Evolutionary conservation across 2,113 vertebrate species (phyloP).

Genomic region (Isichthys henryi): DNA sequence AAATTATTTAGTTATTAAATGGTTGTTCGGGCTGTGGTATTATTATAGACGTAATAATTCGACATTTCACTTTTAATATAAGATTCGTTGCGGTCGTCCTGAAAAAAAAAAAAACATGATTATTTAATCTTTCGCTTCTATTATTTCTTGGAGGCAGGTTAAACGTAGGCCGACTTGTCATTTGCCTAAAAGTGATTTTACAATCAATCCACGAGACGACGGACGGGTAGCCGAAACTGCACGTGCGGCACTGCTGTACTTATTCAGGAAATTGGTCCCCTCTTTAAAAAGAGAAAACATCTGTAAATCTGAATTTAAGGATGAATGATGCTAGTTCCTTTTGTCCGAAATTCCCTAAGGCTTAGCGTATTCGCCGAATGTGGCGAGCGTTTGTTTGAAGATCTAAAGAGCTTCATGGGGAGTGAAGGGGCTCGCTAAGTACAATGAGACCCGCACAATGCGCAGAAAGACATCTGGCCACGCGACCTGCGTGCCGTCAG

Average conservation of each 20-base stretch:
- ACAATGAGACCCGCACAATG: neutral
- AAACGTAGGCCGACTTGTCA: neutral
- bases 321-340: conserved; percentile 5
- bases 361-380: conserved; percentile 1
- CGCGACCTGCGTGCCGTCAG: conserved; percentile 24
- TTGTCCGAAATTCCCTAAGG: neutral
- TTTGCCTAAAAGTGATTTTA: neutral
- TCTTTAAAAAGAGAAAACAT: conserved; percentile 10
- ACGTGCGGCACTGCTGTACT: conserved; percentile 1
- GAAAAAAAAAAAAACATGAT: neutral
- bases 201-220: neutral
- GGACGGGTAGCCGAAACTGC: conserved; percentile 5
- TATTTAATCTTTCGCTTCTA: neutral
- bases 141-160: neutral
- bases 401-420: conserved; percentile 11
- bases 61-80: neutral
- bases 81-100: neutral
- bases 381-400: conserved; percentile 11
- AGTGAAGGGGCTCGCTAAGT: neutral
- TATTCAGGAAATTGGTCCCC: neutral
- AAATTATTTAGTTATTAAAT: neutral
- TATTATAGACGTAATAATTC: neutral
- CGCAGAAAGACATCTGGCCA: conserved; percentile 28
- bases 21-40: neutral
- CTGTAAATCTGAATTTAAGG: conserved; percentile 24